Base-by-base conservation (phyloP, 1,140 invertebrate genomes). In the Brachionus sp. region DNA sequence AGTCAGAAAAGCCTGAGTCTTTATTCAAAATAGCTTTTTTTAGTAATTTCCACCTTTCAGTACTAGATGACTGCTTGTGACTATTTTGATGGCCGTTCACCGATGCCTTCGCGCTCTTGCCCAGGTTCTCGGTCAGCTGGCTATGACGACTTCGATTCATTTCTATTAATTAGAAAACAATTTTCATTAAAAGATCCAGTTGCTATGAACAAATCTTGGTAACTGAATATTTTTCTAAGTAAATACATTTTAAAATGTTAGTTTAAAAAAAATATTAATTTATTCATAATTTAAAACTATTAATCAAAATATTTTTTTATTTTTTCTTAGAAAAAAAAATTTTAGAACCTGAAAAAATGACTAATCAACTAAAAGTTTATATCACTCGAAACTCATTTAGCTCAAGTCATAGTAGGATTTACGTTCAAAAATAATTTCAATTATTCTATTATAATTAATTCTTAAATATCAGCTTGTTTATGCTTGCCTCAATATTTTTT, bases 21-120 rank as follows among this genome's bases (percentile, higher is more conserved):
- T 46, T 75, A 5, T 75, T 46, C 25, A 75, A 75, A 46, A 75
- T 75, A 46, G 70, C 70, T 25, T 46, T 75, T 75, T 75, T 75
- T 75, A 75, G 44, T 5, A 75, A 25, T 75, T 75, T 75, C 70
- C 70, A 75, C 19, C 70, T 33, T 44, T 75, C 70, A 29, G 13
- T 37, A 25, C 64, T 33, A 68, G 25, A 6, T 33, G 64, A 68
- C 7, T 68, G 25, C 29, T 68, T 35, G 6, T 13, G n/a, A 13
- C n/a, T 16, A 13, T 35, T 68, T 33, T 68, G 64, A 0, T 68
- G 35, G 29, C 50, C 50, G 16, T 57, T 57, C 19, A 57, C 5
- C n/a, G n/a, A 23, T 2, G 50, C 50, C 50, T 57, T 57, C 5
- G 50, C 50, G 50, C 50, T 57, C 16, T 57, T 57, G n/a, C 50